A percentile compares a stretch with the other conserved stretches of the same genome.
These are phyloP conservation scores for Fissipunctia ypsillon DNA, from an alignment of 2,888 invertebrate genomes.

Conservation along the genomic window DNA sequence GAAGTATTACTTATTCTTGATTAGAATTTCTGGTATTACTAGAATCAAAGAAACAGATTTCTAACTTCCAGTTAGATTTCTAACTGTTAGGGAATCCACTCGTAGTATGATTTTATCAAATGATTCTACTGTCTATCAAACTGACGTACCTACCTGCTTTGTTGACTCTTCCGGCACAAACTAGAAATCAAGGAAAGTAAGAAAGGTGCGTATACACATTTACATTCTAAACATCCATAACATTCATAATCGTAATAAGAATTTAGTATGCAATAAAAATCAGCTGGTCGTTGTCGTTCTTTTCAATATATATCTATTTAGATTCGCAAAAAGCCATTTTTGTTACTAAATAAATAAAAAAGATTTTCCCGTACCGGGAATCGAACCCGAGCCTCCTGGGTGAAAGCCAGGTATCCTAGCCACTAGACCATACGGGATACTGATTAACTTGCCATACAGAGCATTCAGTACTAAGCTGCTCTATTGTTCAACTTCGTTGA, in stretches of 20 bases:
- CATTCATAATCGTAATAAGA: background rate
- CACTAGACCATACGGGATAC: constrained; percentile 92
- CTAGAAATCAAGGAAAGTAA: constrained; percentile 6
- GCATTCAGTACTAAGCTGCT: background rate
- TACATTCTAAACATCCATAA: background rate
- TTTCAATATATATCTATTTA: background rate
- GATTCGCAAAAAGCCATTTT: background rate
- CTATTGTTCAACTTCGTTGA: constrained; percentile 11
- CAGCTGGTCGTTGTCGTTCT: too few species aligned
- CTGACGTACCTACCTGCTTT: background rate
- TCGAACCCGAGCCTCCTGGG: constrained; percentile 94
- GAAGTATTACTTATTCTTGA: background rate
- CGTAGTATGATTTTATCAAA: constrained; percentile 38
- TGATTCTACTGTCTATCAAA: constrained; percentile 49
- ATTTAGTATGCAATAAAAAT: background rate
- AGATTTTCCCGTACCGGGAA: constrained; percentile 92
- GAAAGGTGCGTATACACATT: background rate
- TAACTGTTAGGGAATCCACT: constrained; percentile 21
- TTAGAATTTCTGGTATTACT: constrained; percentile 4
- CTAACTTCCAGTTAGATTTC: constrained; percentile 34
- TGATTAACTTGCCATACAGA: fast-evolving
- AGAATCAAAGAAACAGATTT: constrained; percentile 16
- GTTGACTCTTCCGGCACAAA: constrained; percentile 33
- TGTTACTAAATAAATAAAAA: constrained; percentile 19
- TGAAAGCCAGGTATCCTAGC: constrained; percentile 94